Evolutionary conservation across 2,797 vertebrate genomes (phyloP).

Genomic region (Emydoidea blandingii): DNA sequence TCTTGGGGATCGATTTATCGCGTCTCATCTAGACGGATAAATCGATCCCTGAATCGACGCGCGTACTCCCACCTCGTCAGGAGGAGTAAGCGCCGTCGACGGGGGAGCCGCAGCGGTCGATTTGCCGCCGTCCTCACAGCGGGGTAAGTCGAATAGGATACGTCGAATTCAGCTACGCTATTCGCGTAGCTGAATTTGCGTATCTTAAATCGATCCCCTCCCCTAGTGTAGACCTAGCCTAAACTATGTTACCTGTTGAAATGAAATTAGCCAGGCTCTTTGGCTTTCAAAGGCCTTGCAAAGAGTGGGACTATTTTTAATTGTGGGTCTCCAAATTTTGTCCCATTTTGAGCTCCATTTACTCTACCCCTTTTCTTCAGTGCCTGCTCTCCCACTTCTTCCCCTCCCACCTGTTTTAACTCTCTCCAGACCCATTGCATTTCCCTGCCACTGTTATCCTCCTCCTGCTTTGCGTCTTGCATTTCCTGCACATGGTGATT

Average conservation of each 20-base stretch:
- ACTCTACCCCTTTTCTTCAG: not conserved
- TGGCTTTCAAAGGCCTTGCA: not conserved
- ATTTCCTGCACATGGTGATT: rapidly evolving
- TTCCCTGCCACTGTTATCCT: not conserved
- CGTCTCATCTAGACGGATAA: too few species aligned
- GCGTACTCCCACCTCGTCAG: too few species aligned
- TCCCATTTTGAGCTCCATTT: conserved; percentile 37
- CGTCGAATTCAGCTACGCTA: too few species aligned
- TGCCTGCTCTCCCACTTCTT: not conserved
- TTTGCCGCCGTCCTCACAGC: too few species aligned
- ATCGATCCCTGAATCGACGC: too few species aligned
- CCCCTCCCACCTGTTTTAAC: conserved; percentile 4
- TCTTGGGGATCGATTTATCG: too few species aligned
- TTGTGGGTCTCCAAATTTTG: not conserved
- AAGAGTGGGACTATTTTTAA: not conserved
- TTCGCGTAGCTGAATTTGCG: too few species aligned
- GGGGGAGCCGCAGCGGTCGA: too few species aligned
- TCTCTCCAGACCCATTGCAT: not conserved
- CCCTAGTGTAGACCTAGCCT: too few species aligned
- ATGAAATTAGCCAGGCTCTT: not conserved
- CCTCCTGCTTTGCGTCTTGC: not conserved
- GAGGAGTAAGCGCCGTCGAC: too few species aligned
- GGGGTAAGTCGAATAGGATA: too few species aligned
- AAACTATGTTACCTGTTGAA: not conserved
- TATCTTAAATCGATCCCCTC: too few species aligned